Conservation (phyloP, 1,140 invertebrate genomes). For the Drosophila ohnishii region DNA sequence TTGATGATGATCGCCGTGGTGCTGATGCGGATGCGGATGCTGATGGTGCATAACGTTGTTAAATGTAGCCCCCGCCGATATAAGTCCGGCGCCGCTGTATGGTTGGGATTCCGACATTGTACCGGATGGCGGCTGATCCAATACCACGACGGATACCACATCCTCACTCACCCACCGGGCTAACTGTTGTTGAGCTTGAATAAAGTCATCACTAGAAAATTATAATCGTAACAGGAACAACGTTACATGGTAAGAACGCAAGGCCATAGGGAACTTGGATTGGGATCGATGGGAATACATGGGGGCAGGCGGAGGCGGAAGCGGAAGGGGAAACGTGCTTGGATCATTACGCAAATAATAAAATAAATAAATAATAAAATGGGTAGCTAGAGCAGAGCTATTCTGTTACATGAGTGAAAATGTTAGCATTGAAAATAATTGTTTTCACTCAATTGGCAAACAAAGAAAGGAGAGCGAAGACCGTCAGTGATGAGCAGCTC, state of each 20-base stretch:
- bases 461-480: too few species aligned
- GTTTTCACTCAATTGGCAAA: too few species aligned
- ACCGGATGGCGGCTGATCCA: conserved; percentile 81
- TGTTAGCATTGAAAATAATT: too few species aligned
- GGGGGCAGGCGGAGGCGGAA: background rate
- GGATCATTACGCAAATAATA: conserved; percentile 1
- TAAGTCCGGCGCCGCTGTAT: conserved; percentile 81
- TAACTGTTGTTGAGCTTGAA: conserved; percentile 96
- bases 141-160: conserved; percentile 87
- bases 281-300: conserved; percentile 4
- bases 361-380: background rate
- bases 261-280: conserved; percentile 43
- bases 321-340: background rate
- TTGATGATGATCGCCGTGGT: conserved; percentile 83
- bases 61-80: conserved; percentile 79
- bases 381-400: background rate
- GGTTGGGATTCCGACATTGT: conserved; percentile 82
- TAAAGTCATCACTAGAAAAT: conserved; percentile 96
- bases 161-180: conserved; percentile 95
- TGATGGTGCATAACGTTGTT: conserved; percentile 73
- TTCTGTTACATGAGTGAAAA: too few species aligned
- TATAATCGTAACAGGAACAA: conserved; percentile 85
- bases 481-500: too few species aligned
- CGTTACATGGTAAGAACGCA: conserved; percentile 82
- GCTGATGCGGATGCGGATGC: conserved; percentile 75